phyloP scores from a whole-genome alignment of 2,113 vertebrate species.

The Myrmecobius fasciatus region DNA sequence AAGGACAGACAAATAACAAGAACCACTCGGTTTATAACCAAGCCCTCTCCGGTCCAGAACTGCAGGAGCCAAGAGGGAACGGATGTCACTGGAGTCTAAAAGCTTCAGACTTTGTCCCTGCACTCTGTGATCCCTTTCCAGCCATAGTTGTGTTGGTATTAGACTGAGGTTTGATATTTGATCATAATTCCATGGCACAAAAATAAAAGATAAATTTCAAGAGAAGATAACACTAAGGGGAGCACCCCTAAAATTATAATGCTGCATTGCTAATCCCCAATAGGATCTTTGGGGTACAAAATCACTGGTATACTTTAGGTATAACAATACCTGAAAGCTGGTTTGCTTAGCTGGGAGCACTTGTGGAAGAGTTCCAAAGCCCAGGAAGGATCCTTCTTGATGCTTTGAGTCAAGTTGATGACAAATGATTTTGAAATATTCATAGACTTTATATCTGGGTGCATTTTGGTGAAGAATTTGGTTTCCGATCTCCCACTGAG shows the following conservation, averaged over 20 bases:
- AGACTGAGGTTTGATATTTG: not conserved
- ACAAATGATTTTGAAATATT: conserved; percentile 59
- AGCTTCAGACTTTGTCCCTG: not conserved
- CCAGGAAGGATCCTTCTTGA: conserved; percentile 34
- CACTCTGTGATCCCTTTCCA: not conserved
- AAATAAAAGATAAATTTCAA: conserved; percentile 24
- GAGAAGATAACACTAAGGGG: not conserved
- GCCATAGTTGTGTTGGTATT: not conserved
- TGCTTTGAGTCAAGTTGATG: not conserved
- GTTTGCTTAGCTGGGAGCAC: conserved; percentile 38
- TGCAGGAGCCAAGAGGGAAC: not conserved
- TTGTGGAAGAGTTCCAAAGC: conserved; percentile 17
- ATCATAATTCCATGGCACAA: not conserved
- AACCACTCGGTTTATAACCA: not conserved
- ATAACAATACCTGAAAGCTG: conserved; percentile 10
- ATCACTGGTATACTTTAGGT: conserved; percentile 33
- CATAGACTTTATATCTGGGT: conserved; percentile 12
- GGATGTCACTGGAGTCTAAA: not conserved
- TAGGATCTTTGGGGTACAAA: conserved; percentile 4
- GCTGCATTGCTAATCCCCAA: not conserved
- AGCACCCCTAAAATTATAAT: conserved; percentile 14
- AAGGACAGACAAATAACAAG: too few species aligned
- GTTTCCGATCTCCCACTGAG: conserved; percentile 11
- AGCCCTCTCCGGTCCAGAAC: not conserved
- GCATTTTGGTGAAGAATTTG: conserved; percentile 30